These are phyloP conservation scores for Boulengeromyrus knoepffleri DNA, from an alignment of 2,113 vertebrate genomes.

Conservation along the genomic window DNA sequence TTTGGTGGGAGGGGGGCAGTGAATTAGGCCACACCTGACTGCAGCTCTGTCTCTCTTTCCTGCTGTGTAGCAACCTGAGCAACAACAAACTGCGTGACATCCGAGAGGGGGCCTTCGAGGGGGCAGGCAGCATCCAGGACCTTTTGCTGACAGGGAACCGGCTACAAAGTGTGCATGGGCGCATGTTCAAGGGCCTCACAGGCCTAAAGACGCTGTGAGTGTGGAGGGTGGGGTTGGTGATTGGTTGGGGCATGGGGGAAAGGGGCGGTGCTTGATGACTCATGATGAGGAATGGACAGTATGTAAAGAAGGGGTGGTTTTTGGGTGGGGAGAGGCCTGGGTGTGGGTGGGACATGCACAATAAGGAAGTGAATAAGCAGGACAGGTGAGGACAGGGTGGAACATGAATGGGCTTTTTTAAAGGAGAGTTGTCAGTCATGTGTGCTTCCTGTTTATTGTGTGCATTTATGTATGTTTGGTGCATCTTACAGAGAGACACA, in stretches of 20 bases:
- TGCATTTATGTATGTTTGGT: background rate
- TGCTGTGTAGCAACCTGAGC: conserved; percentile 75
- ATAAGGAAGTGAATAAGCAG: background rate
- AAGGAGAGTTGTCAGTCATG: background rate
- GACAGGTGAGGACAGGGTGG: background rate
- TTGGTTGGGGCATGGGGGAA: background rate
- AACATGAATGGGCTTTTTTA: background rate
- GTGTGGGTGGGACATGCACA: background rate
- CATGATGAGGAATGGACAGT: background rate
- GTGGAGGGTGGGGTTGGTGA: background rate
- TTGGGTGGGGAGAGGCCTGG: background rate
- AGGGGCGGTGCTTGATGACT: background rate
- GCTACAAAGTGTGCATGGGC: conserved; percentile 73
- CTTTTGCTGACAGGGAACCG: conserved; percentile 88
- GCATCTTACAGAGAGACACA: background rate
- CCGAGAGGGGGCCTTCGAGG: conserved; percentile 81
- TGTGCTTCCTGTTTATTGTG: background rate
- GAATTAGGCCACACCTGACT: background rate
- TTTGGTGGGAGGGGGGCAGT: background rate
- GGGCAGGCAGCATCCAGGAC: conserved; percentile 74
- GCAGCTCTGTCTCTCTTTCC: conserved; percentile 17
- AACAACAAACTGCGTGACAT: conserved; percentile 94
- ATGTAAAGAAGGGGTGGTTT: background rate
- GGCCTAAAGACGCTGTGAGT: conserved; percentile 90
- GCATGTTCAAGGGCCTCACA: conserved; percentile 78